Conservation (phyloP, 2,888 invertebrate species). For the Drosophila austrosaltans region DNA sequence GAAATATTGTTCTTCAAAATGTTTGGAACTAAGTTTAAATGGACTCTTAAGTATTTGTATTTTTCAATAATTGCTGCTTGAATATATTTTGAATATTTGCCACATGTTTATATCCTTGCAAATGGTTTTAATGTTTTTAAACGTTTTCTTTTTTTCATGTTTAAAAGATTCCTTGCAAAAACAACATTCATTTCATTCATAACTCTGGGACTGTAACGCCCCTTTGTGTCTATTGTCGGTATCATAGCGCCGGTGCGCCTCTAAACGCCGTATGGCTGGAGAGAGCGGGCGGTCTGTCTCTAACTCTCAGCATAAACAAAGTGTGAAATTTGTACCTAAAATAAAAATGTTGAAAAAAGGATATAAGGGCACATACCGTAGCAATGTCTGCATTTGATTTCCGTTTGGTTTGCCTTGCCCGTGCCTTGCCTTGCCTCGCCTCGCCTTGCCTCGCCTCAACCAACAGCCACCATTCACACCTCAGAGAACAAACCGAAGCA, state of each 20-base stretch:
- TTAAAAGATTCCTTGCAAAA: too few relatives aligned
- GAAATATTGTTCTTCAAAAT: too few relatives aligned
- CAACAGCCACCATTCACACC: constrained; percentile 61
- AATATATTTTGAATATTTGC: too few relatives aligned
- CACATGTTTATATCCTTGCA: too few relatives aligned
- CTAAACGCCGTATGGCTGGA: constrained; percentile 55
- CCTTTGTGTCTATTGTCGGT: constrained; percentile 14
- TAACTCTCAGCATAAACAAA: constrained; percentile 58
- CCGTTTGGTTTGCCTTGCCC: constrained; percentile 57
- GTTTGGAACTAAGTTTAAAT: too few relatives aligned
- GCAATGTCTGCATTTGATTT: constrained; percentile 75
- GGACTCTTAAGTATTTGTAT: too few relatives aligned
- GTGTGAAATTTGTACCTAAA: constrained; percentile 77
- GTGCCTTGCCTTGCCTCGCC: constrained; percentile 27
- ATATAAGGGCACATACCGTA: constrained; percentile 18
- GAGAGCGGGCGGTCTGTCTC: constrained; percentile 1
- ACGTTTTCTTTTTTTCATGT: too few relatives aligned
- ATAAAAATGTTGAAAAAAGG: constrained; percentile 64
- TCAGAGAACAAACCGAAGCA: constrained; percentile 46
- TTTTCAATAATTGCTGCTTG: too few relatives aligned
- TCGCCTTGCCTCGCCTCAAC: constrained; percentile 29
- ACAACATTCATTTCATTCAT: background rate
- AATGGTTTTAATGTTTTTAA: too few relatives aligned
- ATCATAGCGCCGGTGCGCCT: constrained; percentile 71
- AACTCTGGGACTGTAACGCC: constrained; percentile 29